Evolutionary conservation across 2,888 invertebrate genomes (phyloP).

Genomic region (Galerucella calmariensis): DNA sequence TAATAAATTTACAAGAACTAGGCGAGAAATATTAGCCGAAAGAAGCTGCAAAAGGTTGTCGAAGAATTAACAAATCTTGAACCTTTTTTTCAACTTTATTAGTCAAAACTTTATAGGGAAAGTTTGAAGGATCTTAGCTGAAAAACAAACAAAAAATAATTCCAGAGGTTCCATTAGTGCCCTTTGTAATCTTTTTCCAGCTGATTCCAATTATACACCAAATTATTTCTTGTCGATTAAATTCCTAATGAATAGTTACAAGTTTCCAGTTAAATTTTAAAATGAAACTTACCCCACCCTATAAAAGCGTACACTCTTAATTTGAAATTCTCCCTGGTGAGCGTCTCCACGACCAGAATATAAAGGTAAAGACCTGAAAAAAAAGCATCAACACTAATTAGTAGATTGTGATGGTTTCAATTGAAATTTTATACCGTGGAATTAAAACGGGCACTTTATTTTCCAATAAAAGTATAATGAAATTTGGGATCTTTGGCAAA

Average conservation of each 20-base stretch:
- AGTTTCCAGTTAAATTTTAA: not conserved
- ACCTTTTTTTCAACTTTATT: no score
- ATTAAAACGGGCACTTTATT: not conserved
- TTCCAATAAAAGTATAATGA: slow-evolving; percentile 3
- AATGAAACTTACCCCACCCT: slow-evolving; percentile 84
- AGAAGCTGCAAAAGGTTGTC: no score
- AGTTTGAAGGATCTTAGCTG: no score
- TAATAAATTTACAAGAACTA: no score
- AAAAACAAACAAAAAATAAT: no score
- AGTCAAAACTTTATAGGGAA: no score
- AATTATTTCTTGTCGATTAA: no score
- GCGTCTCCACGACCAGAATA: slow-evolving; percentile 87
- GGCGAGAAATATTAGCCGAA: no score
- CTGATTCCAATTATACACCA: no score
- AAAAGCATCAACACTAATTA: slow-evolving; percentile 32
- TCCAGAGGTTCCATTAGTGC: no score
- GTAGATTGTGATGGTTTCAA: slow-evolving; percentile 22
- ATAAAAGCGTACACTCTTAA: slow-evolving; percentile 83
- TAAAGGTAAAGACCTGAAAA: slow-evolving; percentile 83
- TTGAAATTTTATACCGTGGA: slow-evolving; percentile 12
- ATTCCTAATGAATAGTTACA: not conserved
- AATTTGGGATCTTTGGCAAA: not conserved
- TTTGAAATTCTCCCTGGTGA: slow-evolving; percentile 87
- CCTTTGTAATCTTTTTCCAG: no score
- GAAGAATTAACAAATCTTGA: no score